Evolutionary conservation across 1,140 invertebrate species (phyloP).

Genomic region (Mamestra configurata): DNA sequence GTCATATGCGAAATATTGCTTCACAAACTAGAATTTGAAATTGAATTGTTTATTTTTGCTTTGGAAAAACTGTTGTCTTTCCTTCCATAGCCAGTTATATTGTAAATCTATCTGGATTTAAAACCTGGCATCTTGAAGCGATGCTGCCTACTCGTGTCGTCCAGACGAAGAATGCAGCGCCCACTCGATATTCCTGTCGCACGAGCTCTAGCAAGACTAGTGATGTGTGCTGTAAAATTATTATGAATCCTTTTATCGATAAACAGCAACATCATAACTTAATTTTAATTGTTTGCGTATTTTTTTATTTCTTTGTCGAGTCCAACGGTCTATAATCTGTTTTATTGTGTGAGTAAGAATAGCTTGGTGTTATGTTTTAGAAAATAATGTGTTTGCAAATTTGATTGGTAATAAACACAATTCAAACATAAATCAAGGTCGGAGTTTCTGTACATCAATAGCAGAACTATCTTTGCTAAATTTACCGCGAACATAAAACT

Average conservation of each 20-base stretch:
- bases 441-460: not conserved
- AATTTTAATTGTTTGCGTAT: too few relatives aligned
- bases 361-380: too few relatives aligned
- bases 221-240: not conserved
- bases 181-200: slow-evolving; percentile 38
- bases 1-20: too few relatives aligned
- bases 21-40: too few relatives aligned
- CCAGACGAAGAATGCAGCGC: slow-evolving; percentile 25
- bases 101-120: not conserved
- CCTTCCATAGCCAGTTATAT: not conserved
- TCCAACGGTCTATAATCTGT: too few relatives aligned
- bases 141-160: not conserved
- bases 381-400: too few relatives aligned
- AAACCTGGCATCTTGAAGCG: not conserved
- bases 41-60: too few relatives aligned
- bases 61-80: too few relatives aligned
- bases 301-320: too few relatives aligned
- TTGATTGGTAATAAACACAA: not conserved
- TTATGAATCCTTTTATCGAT: slow-evolving; percentile 8
- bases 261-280: not conserved
- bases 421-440: not conserved
- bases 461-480: slow-evolving; percentile 24
- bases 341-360: too few relatives aligned
- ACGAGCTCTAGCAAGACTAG: not conserved
- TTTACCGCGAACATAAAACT: slow-evolving; percentile 1